Evolutionary conservation across 2,113 vertebrate genomes (phyloP).

Genomic region (Sturnus vulgaris): DNA sequence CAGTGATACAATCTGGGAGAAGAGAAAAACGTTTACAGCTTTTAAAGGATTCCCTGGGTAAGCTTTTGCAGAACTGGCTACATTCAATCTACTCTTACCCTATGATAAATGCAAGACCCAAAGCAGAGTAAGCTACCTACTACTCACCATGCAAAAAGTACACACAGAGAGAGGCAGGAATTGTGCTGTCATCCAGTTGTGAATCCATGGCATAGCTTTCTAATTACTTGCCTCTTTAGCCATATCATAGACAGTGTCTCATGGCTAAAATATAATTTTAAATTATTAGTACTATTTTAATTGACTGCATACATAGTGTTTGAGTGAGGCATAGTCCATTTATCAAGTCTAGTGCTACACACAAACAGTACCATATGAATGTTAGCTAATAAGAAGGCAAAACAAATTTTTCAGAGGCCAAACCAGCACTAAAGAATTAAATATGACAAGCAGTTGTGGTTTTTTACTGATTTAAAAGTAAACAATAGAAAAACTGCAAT

Average conservation of each 20-base stretch:
- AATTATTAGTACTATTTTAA: not conserved
- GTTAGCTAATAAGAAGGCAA: not conserved
- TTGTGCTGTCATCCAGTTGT: not conserved
- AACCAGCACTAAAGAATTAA: not conserved
- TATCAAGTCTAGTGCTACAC: not conserved
- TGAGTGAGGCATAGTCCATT: not conserved
- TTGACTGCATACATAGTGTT: not conserved
- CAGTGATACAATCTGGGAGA: not conserved
- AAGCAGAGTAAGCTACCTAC: not conserved
- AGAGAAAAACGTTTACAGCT: not conserved
- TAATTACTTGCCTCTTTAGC: not conserved
- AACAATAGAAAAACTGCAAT: not conserved
- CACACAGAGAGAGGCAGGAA: not conserved
- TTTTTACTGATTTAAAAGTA: not conserved
- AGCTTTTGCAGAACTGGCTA: not conserved
- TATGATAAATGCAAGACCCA: not conserved
- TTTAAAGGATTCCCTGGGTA: not conserved
- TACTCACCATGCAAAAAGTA: not conserved
- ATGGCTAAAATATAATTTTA: not conserved
- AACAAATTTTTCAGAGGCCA: not conserved
- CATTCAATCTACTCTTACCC: not conserved
- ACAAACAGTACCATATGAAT: not conserved
- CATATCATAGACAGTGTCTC: not conserved
- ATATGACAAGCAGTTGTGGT: not conserved
- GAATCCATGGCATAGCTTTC: not conserved